A percentile compares a stretch with the other conserved stretches of the same genome.
Conservation (phyloP, 2,113 vertebrate genomes). For the Nothocercus julius region DNA sequence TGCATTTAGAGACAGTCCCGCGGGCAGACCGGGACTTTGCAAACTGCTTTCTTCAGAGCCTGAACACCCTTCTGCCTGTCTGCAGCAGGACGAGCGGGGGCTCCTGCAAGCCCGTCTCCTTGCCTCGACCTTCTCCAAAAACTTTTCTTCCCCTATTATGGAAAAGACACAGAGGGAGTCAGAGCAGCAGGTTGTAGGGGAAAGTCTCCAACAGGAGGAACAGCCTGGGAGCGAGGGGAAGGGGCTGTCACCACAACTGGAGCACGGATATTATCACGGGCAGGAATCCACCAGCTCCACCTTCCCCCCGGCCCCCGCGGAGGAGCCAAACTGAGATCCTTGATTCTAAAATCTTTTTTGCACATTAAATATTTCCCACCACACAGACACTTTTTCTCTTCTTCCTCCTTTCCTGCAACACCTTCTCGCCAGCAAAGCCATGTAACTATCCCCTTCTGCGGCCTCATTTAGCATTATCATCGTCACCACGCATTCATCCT, state of each 20-base stretch:
- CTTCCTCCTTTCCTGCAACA: background rate
- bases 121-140: background rate
- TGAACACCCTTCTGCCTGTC: background rate
- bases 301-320: background rate
- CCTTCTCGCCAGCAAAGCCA: slow-evolving; percentile 56
- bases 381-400: slow-evolving; percentile 34
- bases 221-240: background rate
- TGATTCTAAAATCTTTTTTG: slow-evolving; percentile 42
- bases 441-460: slow-evolving; percentile 65
- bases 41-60: background rate
- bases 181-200: background rate
- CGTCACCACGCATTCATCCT: slow-evolving; percentile 61
- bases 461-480: slow-evolving; percentile 49
- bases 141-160: background rate
- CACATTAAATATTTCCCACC: slow-evolving; percentile 69
- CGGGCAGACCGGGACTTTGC: background rate
- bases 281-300: background rate
- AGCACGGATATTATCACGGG: background rate
- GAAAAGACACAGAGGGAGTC: background rate
- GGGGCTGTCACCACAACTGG: background rate
- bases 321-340: slow-evolving; percentile 32
- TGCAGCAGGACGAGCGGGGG: background rate
- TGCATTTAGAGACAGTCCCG: background rate
- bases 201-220: background rate
- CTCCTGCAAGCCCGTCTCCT: background rate